These are phyloP conservation scores for Megalonaias nervosa DNA, from an alignment of 1,140 invertebrate species.

Conservation along the genomic window DNA sequence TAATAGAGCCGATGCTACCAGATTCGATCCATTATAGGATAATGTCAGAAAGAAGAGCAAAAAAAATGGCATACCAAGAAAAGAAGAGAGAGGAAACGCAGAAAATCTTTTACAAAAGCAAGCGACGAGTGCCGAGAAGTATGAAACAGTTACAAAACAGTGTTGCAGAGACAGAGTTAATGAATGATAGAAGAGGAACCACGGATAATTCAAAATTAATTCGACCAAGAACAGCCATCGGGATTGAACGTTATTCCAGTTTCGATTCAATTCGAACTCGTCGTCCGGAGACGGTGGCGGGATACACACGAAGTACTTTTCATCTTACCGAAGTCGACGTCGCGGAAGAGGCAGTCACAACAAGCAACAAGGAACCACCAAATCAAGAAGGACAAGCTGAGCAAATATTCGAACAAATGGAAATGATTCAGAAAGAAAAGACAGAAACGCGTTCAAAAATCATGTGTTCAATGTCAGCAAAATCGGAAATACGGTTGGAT, in stretches of 20 bases:
- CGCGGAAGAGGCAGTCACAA: constrained; percentile 18
- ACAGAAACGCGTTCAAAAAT: constrained; percentile 41
- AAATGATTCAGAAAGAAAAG: constrained; percentile 50
- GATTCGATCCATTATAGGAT: constrained; percentile 52
- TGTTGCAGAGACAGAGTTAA: constrained; percentile 50
- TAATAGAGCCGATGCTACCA: constrained; percentile 57
- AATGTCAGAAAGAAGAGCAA: constrained; percentile 44
- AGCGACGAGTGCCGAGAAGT: constrained; percentile 45
- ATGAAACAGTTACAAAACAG: constrained; percentile 53
- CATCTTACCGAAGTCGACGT: constrained; percentile 42
- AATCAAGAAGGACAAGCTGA: constrained; percentile 28
- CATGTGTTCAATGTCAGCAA: constrained; percentile 41
- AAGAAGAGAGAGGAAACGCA: constrained; percentile 22
- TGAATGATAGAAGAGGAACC: constrained; percentile 23
- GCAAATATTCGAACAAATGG: constrained; percentile 50
- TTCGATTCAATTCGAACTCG: neutral
- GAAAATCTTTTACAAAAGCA: constrained; percentile 8
- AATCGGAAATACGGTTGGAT: constrained; percentile 33
- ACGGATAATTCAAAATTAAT: constrained; percentile 10
- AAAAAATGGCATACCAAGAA: constrained; percentile 29
- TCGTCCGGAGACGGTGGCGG: constrained; percentile 19
- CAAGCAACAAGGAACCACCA: constrained; percentile 15
- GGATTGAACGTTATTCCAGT: constrained; percentile 16
- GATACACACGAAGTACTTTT: constrained; percentile 20
- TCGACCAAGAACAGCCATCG: constrained; percentile 34